Evolutionary conservation across 2,888 invertebrate species (phyloP).

Genomic region (Phyto melanocephala): DNA sequence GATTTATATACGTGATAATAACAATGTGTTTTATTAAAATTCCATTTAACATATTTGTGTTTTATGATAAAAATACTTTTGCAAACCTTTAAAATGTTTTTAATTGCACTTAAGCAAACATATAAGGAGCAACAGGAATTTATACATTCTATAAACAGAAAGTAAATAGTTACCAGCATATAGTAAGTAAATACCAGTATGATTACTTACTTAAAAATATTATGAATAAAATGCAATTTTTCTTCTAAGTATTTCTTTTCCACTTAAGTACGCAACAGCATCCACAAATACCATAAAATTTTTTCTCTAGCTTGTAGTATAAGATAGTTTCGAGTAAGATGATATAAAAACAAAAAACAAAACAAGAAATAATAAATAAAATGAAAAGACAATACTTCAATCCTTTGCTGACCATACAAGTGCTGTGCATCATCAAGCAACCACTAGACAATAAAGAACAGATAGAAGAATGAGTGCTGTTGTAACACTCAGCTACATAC

Average conservation of each 20-base stretch:
- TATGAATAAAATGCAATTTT: conserved; percentile 4
- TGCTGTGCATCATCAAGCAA: conserved; percentile 11
- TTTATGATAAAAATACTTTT: too few species aligned
- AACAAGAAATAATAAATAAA: conserved; percentile 21
- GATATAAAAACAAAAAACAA: neutral
- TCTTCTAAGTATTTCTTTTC: conserved; percentile 2
- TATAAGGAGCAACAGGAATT: too few species aligned
- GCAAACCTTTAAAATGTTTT: too few species aligned
- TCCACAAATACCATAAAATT: conserved; percentile 20
- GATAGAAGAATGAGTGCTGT: conserved; percentile 11
- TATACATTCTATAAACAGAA: too few species aligned
- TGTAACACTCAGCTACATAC: neutral
- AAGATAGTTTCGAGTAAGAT: conserved; percentile 1
- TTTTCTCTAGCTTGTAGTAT: conserved; percentile 6
- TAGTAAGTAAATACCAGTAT: conserved; percentile 4
- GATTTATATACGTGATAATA: too few species aligned
- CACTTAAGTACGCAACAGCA: conserved; percentile 15
- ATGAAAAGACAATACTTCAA: conserved; percentile 6
- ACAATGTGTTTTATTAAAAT: too few species aligned
- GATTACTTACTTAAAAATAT: conserved; percentile 23
- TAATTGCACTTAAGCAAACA: too few species aligned
- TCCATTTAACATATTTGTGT: too few species aligned
- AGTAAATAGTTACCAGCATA: too few species aligned
- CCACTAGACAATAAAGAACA: conserved; percentile 18
- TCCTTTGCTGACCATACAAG: conserved; percentile 37